These are phyloP conservation scores for Malurus leucopterus DNA, from an alignment of 2,797 vertebrate genomes.

Conservation along the genomic window DNA sequence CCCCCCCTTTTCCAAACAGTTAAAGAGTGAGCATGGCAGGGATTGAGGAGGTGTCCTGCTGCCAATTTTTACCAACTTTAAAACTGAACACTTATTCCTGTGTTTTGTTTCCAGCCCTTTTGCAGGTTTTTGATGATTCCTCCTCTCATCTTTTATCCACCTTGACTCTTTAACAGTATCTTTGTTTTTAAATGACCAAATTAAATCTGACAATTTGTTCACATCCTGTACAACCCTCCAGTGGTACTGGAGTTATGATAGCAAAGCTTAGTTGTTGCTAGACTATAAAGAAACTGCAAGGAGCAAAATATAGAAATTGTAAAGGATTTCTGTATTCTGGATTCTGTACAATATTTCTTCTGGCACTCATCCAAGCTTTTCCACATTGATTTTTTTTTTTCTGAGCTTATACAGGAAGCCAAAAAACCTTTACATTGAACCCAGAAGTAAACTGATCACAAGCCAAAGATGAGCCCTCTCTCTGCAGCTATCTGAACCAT, in stretches of 20 bases:
- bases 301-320: slow-evolving; percentile 1
- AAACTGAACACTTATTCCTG: background rate
- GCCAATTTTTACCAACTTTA: background rate
- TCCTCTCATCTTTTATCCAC: background rate
- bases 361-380: slow-evolving; percentile 14
- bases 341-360: slow-evolving; percentile 14
- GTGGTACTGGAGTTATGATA: background rate
- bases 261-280: background rate
- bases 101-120: background rate
- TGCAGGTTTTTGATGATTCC: background rate
- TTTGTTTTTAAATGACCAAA: background rate
- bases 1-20: background rate
- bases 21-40: background rate
- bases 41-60: background rate
- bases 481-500: slow-evolving; percentile 21
- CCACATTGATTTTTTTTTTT: slow-evolving; percentile 24
- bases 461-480: slow-evolving; percentile 14
- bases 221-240: background rate
- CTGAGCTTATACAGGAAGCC: slow-evolving; percentile 3
- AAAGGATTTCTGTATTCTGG: slow-evolving; percentile 9
- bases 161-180: background rate
- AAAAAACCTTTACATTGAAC: slow-evolving; percentile 39
- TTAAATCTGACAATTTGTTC: slow-evolving; percentile 14
- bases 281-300: background rate
- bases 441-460: slow-evolving; percentile 33